Conservation (phyloP, 2,797 vertebrate genomes). For the Natrix natrix region DNA sequence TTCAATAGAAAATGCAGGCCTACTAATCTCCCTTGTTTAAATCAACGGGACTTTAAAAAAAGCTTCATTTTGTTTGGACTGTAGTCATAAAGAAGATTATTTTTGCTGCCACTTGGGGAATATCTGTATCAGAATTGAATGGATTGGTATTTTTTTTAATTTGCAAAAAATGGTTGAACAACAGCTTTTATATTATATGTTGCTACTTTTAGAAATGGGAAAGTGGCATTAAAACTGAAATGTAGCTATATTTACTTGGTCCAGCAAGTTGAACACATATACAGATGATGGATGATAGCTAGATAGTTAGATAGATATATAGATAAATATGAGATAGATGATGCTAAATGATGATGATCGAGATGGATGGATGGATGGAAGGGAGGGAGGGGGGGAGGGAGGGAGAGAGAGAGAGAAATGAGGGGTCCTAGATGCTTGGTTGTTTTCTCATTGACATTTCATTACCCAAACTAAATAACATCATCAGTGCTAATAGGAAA, state of each 20-base stretch:
- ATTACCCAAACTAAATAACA: not conserved
- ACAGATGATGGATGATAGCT: not conserved
- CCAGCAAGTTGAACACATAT: not conserved
- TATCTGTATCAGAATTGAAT: not conserved
- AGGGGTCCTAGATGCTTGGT: too few species aligned
- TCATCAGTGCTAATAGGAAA: not conserved
- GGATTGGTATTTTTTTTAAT: not conserved
- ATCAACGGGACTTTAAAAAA: not conserved
- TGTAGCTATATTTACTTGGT: not conserved
- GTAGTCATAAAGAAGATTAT: not conserved
- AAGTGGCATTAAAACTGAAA: not conserved
- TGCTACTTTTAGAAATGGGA: not conserved
- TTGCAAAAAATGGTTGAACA: not conserved
- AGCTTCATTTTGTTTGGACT: not conserved
- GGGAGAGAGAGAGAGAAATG: too few species aligned
- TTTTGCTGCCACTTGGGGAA: not conserved
- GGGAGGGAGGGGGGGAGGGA: too few species aligned
- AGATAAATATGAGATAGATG: not conserved
- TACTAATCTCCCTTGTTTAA: not conserved
- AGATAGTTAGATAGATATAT: not conserved
- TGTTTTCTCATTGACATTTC: too few species aligned
- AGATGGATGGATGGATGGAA: too few species aligned
- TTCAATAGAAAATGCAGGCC: not conserved
- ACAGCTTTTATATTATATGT: not conserved
- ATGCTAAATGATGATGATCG: too few species aligned